These are phyloP conservation scores for Polymixis lichenea DNA, from an alignment of 2,888 invertebrate genomes.

Conservation along the genomic window DNA sequence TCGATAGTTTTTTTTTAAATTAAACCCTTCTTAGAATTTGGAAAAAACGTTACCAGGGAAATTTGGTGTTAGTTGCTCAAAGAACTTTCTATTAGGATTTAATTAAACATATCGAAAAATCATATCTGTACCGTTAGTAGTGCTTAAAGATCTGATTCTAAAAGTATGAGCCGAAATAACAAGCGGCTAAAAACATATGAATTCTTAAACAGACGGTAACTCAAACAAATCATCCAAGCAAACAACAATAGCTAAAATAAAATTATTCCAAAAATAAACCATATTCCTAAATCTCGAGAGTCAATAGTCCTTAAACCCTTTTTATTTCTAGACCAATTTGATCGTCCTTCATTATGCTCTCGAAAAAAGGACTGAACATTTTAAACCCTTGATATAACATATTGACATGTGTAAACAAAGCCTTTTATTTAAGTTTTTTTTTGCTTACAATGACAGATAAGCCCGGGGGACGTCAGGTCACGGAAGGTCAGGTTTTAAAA, in stretches of 20 bases:
- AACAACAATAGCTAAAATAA: neutral
- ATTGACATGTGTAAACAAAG: conserved; percentile 50
- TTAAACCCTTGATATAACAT: conserved; percentile 36
- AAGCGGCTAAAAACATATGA: neutral
- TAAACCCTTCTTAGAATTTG: too few relatives aligned
- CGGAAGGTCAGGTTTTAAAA: conserved; percentile 1
- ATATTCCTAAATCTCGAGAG: conserved; percentile 8
- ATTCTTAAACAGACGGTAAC: neutral
- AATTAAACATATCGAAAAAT: neutral
- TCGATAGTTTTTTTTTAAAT: neutral
- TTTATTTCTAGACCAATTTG: conserved; percentile 34
- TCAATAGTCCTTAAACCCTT: conserved; percentile 31
- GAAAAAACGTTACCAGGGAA: neutral
- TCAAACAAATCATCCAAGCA: neutral
- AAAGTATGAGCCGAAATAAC: neutral
- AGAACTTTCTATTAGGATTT: neutral
- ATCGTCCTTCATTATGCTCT: conserved; percentile 36
- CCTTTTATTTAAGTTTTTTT: conserved; percentile 21
- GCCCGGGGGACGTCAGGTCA: conserved; percentile 6
- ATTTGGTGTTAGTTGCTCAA: neutral
- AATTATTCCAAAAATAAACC: conserved; percentile 9
- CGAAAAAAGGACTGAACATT: conserved; percentile 25
- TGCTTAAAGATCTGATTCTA: neutral
- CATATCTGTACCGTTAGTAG: neutral
- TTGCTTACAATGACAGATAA: conserved; percentile 11